These are phyloP conservation scores for Archips crataeganus DNA, from an alignment of 2,888 invertebrate species.

Conservation along the genomic window DNA sequence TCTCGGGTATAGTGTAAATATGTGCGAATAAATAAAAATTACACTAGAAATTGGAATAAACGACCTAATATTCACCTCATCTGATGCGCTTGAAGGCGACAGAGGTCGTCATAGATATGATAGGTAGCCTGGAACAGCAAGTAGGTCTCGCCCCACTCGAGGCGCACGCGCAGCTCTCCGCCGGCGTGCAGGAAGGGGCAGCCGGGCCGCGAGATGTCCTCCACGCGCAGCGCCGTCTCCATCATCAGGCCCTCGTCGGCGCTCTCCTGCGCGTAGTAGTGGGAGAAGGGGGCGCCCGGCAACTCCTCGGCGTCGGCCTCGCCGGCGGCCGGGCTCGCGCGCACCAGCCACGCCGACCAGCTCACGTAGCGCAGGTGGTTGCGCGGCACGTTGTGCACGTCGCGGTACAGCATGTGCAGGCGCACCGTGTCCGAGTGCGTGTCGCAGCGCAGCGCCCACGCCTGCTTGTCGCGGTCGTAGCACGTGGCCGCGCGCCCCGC, in stretches of 20 bases:
- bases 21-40: no score
- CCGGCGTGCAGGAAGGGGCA: slow-evolving; percentile 90
- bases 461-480: slow-evolving; percentile 93
- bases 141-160: slow-evolving; percentile 94
- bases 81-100: slow-evolving; percentile 92
- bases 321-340: slow-evolving; percentile 80
- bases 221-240: slow-evolving; percentile 91
- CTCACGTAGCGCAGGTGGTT: slow-evolving; percentile 90
- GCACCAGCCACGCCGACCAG: slow-evolving; percentile 90
- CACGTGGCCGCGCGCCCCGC: slow-evolving; percentile 87
- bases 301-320: slow-evolving; percentile 88
- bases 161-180: slow-evolving; percentile 90
- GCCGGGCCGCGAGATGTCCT: slow-evolving; percentile 89
- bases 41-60: no score
- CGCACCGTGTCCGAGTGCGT: slow-evolving; percentile 91
- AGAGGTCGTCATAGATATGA: slow-evolving; percentile 93
- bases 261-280: slow-evolving; percentile 92
- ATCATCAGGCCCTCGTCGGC: slow-evolving; percentile 93
- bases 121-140: slow-evolving; percentile 93
- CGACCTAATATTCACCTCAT: slow-evolving; percentile 87
- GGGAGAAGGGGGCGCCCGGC: slow-evolving; percentile 91
- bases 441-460: slow-evolving; percentile 92
- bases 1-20: no score
- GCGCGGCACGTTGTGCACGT: slow-evolving; percentile 91
- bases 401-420: slow-evolving; percentile 90